Base-by-base conservation (phyloP, 2,888 invertebrate genomes). In the Caenorhabditis auriculariae region DNA sequence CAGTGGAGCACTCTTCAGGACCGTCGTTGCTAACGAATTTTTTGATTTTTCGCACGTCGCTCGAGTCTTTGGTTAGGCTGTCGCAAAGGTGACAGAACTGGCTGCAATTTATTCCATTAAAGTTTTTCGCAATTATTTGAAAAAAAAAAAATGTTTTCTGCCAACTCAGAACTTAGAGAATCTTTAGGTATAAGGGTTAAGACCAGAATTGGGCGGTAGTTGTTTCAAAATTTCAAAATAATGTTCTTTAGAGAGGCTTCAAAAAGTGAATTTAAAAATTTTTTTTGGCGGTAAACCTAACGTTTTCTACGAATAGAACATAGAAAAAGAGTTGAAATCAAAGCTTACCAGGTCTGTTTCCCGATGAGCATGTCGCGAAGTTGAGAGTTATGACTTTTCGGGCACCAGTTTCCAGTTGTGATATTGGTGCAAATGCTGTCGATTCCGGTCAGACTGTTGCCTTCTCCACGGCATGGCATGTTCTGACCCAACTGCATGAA, bases 81-180 rank as follows among this genome's bases (percentile, higher is more conserved):
- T 74, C 60, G 54, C 76, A 76, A 9, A 75, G 61, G 24, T 74
- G 72, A 48, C 76, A 76, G 62, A 76, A 76, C 9, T 65, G 69
- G 52, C 75, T 75, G n/a, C n/a, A n/a, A n/a, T n/a, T n/a, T n/a
- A n/a, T n/a, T n/a, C n/a, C n/a, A n/a, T n/a, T n/a, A n/a, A n/a
- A n/a, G n/a, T n/a, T n/a, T n/a, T n/a, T n/a, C n/a, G n/a, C n/a
- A n/a, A n/a, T n/a, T n/a, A n/a, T n/a, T n/a, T n/a, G n/a, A n/a
- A n/a, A n/a, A n/a, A n/a, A n/a, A 43, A 35, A 75, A 59, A 21
- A 17, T 7, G 21, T 42, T 15, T 23, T 38, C 1, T 42, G 23
- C 12, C 27, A 35, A 19, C 17, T 46, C 26, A 5, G 9, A n/a
- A n/a, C n/a, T n/a, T n/a, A n/a, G n/a, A n/a, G n/a, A n/a, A n/a